Conservation (phyloP, 2,113 vertebrate genomes). For the Lagenorhynchus albirostris region DNA sequence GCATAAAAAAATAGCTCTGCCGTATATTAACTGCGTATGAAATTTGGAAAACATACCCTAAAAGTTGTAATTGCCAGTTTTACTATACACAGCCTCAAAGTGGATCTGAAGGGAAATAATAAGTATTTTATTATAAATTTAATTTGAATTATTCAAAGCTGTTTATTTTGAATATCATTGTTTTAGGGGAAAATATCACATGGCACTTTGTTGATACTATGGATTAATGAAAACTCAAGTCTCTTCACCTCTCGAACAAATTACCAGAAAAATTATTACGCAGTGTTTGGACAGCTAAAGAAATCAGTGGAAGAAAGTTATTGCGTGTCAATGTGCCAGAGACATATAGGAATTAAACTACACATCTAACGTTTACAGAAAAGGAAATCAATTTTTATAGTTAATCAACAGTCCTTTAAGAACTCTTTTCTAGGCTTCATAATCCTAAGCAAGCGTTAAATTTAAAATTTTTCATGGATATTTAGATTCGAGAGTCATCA, state of each 20-base stretch:
- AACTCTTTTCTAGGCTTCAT: background rate
- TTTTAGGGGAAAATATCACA: background rate
- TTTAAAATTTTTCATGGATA: background rate
- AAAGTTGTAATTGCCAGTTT: background rate
- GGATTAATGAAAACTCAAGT: background rate
- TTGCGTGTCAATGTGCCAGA: background rate
- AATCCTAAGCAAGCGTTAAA: background rate
- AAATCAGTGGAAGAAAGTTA: background rate
- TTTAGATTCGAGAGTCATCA: background rate
- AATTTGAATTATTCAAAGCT: background rate
- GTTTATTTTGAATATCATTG: background rate
- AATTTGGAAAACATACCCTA: background rate
- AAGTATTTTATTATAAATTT: background rate
- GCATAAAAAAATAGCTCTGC: background rate
- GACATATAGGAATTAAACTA: background rate
- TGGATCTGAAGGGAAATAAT: background rate
- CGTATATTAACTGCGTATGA: background rate
- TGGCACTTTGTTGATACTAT: background rate
- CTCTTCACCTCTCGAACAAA: background rate
- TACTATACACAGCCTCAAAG: background rate
- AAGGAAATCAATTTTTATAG: background rate
- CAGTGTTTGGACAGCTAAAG: background rate
- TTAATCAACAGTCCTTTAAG: background rate
- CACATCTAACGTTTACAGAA: background rate
- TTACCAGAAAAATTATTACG: background rate